Evolutionary conservation across 2,888 invertebrate species (phyloP).

Genomic region (Yponomeuta evonymella): DNA sequence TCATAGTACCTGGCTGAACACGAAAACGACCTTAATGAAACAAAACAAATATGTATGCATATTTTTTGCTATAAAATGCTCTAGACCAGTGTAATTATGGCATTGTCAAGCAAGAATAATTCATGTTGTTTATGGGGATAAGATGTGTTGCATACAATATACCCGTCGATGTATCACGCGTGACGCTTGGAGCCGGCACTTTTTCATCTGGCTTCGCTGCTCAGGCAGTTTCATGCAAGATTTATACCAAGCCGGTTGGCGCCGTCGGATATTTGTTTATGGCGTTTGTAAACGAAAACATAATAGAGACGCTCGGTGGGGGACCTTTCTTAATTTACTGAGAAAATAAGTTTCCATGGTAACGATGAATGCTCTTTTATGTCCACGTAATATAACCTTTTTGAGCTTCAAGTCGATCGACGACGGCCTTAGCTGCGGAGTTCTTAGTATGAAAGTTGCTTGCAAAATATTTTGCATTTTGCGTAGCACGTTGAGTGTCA

Average conservation of each 20-base stretch:
- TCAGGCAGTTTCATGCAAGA: constrained; percentile 26
- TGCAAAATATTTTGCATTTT: too few species aligned
- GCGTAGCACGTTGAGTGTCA: too few species aligned
- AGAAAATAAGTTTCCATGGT: not conserved
- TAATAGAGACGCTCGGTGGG: not conserved
- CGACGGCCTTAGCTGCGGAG: not conserved
- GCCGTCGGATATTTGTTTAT: constrained; percentile 37
- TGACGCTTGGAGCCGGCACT: constrained; percentile 29
- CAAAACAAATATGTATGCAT: too few species aligned
- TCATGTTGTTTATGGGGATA: not conserved
- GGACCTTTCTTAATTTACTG: not conserved
- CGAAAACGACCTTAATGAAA: too few species aligned
- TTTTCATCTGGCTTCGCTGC: constrained; percentile 27
- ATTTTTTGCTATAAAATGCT: too few species aligned
- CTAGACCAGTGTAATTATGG: too few species aligned
- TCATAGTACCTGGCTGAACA: too few species aligned
- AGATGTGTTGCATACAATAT: constrained; percentile 24
- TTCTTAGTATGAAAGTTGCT: not conserved
- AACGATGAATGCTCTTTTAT: not conserved
- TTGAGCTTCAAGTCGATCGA: not conserved
- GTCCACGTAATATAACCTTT: not conserved
- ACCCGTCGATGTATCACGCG: constrained; percentile 28
- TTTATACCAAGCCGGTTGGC: constrained; percentile 33
- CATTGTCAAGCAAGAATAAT: not conserved
- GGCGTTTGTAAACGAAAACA: constrained; percentile 22